These are phyloP conservation scores for Oryzias curvinotus DNA, from an alignment of 2,113 vertebrate genomes.

Conservation along the genomic window DNA sequence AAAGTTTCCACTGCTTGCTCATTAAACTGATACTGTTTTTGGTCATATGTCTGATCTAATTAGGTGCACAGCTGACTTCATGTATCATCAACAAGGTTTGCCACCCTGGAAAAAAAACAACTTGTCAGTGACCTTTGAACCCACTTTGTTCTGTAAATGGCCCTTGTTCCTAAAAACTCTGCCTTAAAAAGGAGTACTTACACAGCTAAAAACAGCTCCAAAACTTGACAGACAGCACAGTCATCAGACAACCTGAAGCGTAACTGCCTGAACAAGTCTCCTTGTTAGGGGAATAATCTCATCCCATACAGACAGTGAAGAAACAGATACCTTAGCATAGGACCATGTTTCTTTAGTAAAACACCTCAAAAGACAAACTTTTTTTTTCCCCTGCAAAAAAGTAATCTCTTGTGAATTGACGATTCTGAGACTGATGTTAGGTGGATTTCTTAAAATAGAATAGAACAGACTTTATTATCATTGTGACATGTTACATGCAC, in stretches of 20 bases:
- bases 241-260: conserved; percentile 64
- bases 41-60: conserved; percentile 67
- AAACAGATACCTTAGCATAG: conserved; percentile 7
- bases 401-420: no score
- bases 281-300: conserved; percentile 73
- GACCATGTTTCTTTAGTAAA: no score
- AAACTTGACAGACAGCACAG: conserved; percentile 65
- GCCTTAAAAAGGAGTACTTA: conserved; percentile 75
- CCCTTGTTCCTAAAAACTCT: conserved; percentile 50
- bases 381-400: no score
- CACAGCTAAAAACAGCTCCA: conserved; percentile 71
- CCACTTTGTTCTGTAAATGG: conserved; percentile 56
- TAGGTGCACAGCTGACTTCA: conserved; percentile 41
- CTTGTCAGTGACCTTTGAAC: conserved; percentile 54
- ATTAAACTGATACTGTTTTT: conserved; percentile 45
- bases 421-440: no score
- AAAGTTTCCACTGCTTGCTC: conserved; percentile 57
- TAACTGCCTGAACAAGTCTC: conserved; percentile 56
- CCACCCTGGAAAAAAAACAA: conserved; percentile 61
- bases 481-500: no score
- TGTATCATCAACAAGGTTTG: conserved; percentile 44
- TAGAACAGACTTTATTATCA: no score
- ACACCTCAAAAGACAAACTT: no score
- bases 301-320: conserved; percentile 41
- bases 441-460: no score